Evolutionary conservation across 2,888 invertebrate species (phyloP), one percentile per base, ranked within the genome.

Genomic region (Hedya salicella): DNA sequence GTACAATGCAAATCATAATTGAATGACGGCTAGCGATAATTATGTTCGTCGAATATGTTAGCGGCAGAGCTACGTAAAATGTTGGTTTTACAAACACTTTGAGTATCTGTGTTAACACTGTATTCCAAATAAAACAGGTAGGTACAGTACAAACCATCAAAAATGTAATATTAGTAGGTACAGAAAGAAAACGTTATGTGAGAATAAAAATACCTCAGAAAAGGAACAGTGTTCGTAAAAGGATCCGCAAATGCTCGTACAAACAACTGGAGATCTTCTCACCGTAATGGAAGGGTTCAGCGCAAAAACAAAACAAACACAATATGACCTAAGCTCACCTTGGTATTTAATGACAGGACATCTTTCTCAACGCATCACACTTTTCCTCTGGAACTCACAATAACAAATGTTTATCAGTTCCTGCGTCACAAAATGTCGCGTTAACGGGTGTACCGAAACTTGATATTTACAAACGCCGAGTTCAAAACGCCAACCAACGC

Each of bases 341-440:
- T 79, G 75, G 74, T 75, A 78, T 77, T 75, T 86, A 90, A 86
- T 85, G 82, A 78, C 82, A 88, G 82, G 87, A 88, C 90, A 90
- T 91, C 82, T 80, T 80, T 78, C 76, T 68, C 69, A 32, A 65
- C 73, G 70, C 75, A 70, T 77, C 75, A 78, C 73, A 75, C 36
- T 65, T 54, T 60, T 32, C 30, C 21, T 25, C 39, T 30, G 56
- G 39, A 21, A 9, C 65, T 46, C 65, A 53, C 52, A 48, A 62
- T 42, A 59, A 63, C 49, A 49, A 62, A 42, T 30, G 50, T 57
- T 56, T 44, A 49, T 42, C 42, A 61, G 62, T 54, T n/a, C 36
- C n/a, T 19, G 78, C 75, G 70, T 67, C 67, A 57, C 71, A 74
- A 80, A 78, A 79, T 71, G 67, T 66, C 75, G 76, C 78, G 78